Base-by-base conservation (phyloP, 2,113 vertebrate species). In the Grammomys surdaster region DNA sequence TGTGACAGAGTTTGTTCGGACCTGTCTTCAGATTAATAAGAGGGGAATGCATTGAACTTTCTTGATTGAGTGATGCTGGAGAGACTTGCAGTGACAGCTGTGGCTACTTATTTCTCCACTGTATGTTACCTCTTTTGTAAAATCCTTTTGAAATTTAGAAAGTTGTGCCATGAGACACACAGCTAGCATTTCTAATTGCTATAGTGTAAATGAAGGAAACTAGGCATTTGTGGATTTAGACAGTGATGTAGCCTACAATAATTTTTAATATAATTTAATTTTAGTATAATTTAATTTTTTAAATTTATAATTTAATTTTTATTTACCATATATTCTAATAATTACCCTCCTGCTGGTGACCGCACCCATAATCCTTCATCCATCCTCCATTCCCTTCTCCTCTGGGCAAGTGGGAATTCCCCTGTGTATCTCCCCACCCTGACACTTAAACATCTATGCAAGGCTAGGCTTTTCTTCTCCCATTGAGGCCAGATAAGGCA, bases 1-100 rank as follows among this genome's bases (percentile, higher is more conserved):
- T 94, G 56, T 95, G 24, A 43, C 40, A 86, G 63, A 67, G 22
- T 97, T 97, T 80, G 16, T 95, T 60, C 67, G 84, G 51, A 20
- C 17, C 12, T 69, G 24, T 85, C 40, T 90, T 91, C n/a, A 81
- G n/a, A 72, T 95, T 87, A 91, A 63, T 0, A 51, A 91, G 40
- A n/a, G 65, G 3, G 26, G 87, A 70, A 72, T 46, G 7, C 43
- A 95, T 95, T 96, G 82, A 31, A n/a, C 10, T 58, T 70, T 86
- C 33, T 78, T 65, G 4, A 92, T 14, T 90, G 51, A 95, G 6
- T 72, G 51, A 70, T 36, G 10, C 40, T 87, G 22, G 69, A 67
- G 65, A 43, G 4, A 75, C 46, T 40, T 80, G 3, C 65, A 95
- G 3, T 82, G 73, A 87, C 24, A 82, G 22, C 20, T 88, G 1